A percentile compares a stretch with the other conserved stretches of the same genome.
These are phyloP conservation scores for Ammospiza nelsoni DNA, from an alignment of 2,113 vertebrate species.

Conservation along the genomic window DNA sequence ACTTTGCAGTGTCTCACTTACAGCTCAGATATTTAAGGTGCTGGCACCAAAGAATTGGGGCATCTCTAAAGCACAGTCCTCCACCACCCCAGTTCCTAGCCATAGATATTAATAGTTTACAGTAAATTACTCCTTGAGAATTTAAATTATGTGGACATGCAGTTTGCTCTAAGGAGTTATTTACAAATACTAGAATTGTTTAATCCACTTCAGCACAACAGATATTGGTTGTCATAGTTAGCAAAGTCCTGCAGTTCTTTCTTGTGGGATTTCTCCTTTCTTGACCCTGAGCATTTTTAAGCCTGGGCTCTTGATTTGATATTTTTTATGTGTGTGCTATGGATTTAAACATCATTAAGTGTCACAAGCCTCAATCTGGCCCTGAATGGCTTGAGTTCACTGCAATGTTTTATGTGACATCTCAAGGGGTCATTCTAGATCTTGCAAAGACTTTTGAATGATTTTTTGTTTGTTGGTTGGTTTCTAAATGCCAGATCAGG, in stretches of 20 bases:
- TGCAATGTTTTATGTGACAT: neutral
- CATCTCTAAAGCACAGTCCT: neutral
- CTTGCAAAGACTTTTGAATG: neutral
- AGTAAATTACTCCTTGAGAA: neutral
- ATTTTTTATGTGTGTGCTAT: neutral
- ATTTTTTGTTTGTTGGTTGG: neutral
- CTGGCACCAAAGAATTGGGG: neutral
- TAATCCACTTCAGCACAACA: neutral
- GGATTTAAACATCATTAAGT: neutral
- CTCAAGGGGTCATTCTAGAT: neutral
- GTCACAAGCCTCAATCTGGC: neutral
- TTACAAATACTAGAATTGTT: neutral
- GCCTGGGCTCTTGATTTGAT: neutral
- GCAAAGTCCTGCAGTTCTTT: neutral
- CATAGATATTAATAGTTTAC: neutral
- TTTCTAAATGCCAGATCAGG: neutral
- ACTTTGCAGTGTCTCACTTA: neutral
- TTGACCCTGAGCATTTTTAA: neutral
- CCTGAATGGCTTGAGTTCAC: neutral
- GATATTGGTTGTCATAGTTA: neutral
- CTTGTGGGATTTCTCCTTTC: neutral
- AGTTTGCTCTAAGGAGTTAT: neutral
- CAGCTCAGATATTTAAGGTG: neutral
- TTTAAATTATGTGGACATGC: neutral
- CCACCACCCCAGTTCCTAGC: neutral